phyloP scores from a whole-genome alignment of 2,888 invertebrate genomes.

The Chymomyza amoena region DNA sequence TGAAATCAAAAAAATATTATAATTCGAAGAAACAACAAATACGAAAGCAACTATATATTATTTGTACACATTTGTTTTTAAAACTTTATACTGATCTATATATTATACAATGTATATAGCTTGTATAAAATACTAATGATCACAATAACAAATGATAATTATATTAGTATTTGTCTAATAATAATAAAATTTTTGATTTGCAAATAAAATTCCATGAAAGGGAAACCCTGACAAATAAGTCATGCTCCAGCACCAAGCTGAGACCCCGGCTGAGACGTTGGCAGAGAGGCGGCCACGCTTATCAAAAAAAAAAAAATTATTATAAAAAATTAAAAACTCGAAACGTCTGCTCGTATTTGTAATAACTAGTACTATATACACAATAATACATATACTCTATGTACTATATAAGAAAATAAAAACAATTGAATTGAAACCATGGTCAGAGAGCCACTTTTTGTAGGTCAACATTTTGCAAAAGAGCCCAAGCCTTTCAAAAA shows the following conservation, averaged over 20 bases:
- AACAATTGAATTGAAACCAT: background rate
- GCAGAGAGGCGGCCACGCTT: background rate
- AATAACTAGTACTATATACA: background rate
- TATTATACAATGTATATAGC: background rate
- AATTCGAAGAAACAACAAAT: no score
- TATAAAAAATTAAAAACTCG: background rate
- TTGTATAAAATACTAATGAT: background rate
- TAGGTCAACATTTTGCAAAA: conserved; percentile 1
- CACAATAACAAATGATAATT: background rate
- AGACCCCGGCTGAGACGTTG: background rate
- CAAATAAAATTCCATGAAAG: background rate
- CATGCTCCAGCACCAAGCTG: background rate
- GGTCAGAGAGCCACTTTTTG: background rate
- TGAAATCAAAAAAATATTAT: no score
- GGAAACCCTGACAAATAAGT: conserved; percentile 4
- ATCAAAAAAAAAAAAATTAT: background rate
- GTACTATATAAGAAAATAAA: background rate
- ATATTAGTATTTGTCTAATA: background rate
- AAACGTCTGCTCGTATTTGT: background rate
- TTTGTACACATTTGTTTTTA: background rate
- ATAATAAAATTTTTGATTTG: background rate
- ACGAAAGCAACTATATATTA: background rate
- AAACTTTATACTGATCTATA: background rate
- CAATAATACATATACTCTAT: background rate
- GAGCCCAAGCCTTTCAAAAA: background rate